These are phyloP conservation scores for Leptobrachium leishanense DNA, from an alignment of 2,113 vertebrate species.

Conservation along the genomic window DNA sequence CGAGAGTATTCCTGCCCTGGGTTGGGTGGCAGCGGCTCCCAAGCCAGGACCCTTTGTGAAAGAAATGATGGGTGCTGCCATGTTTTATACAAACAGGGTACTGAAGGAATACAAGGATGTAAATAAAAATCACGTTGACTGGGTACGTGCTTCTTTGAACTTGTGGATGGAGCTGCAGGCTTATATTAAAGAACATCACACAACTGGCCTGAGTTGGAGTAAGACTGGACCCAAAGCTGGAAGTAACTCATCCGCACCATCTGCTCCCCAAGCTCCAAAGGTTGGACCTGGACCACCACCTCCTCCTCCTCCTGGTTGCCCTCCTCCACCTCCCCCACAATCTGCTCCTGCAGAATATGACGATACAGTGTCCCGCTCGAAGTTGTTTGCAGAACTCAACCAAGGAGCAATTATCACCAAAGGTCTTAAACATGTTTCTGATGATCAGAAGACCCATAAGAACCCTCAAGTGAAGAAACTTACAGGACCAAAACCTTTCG, in stretches of 20 bases:
- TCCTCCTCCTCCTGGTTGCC: conserved; percentile 62
- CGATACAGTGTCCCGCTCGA: conserved; percentile 67
- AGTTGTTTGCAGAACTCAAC: conserved; percentile 89
- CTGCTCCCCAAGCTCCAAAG: conserved; percentile 61
- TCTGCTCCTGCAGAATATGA: conserved; percentile 43
- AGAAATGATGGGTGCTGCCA: conserved; percentile 94
- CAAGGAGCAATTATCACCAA: conserved; percentile 84
- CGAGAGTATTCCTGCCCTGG: conserved; percentile 90
- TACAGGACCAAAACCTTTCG: conserved; percentile 83
- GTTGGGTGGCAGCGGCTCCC: conserved; percentile 91
- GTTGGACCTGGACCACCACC: conserved; percentile 81
- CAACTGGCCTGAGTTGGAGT: conserved; percentile 89
- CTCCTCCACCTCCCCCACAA: conserved; percentile 60
- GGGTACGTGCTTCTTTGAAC: conserved; percentile 88
- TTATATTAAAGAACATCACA: conserved; percentile 93
- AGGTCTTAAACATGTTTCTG: conserved; percentile 90
- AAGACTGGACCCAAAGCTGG: conserved; percentile 82
- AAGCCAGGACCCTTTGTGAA: conserved; percentile 92
- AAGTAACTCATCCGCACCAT: conserved; percentile 64
- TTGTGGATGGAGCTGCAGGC: conserved; percentile 90
- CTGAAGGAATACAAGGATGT: conserved; percentile 97
- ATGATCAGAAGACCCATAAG: conserved; percentile 93
- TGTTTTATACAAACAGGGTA: conserved; percentile 96
- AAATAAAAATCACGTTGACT: conserved; percentile 92
- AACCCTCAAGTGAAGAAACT: conserved; percentile 80